phyloP scores from a whole-genome alignment of 2,888 invertebrate genomes.

The Sminthurides aquaticus region DNA sequence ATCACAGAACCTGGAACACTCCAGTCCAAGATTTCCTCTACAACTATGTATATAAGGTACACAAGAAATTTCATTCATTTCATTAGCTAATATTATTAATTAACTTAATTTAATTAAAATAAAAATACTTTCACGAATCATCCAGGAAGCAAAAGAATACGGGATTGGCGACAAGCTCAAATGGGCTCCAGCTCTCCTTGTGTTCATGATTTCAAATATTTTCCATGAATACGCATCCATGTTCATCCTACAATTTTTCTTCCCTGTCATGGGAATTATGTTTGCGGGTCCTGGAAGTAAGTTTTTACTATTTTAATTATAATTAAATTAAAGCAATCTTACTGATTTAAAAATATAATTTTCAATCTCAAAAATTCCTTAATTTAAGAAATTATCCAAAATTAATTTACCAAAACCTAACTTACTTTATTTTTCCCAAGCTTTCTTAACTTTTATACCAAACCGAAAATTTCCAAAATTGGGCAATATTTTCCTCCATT shows the following conservation, averaged over 20 bases:
- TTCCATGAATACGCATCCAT: slow-evolving; percentile 80
- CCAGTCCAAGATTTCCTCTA: slow-evolving; percentile 91
- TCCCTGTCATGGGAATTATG: slow-evolving; percentile 72
- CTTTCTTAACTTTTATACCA: slow-evolving; percentile 12
- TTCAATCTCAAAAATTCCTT: too few relatives aligned
- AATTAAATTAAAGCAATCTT: neutral
- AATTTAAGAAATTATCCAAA: too few relatives aligned
- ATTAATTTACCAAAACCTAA: too few relatives aligned
- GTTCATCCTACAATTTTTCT: slow-evolving; percentile 72
- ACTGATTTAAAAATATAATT: neutral
- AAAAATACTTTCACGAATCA: too few relatives aligned
- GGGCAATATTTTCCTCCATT: slow-evolving; percentile 76
- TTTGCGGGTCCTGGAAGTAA: slow-evolving; percentile 50
- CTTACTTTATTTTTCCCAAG: too few relatives aligned
- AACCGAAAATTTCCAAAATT: slow-evolving; percentile 16
- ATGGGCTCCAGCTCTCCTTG: slow-evolving; percentile 53
- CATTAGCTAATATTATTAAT: too few relatives aligned
- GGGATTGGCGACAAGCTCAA: slow-evolving; percentile 8
- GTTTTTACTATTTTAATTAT: slow-evolving; percentile 3
- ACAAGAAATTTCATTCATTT: neutral
- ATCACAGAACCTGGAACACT: slow-evolving; percentile 86
- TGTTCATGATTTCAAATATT: slow-evolving; percentile 71
- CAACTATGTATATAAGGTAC: slow-evolving; percentile 57
- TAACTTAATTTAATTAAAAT: too few relatives aligned
- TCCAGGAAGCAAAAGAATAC: slow-evolving; percentile 11